phyloP scores from a whole-genome alignment of 2,113 vertebrate species.

The Sebastes fasciatus region DNA sequence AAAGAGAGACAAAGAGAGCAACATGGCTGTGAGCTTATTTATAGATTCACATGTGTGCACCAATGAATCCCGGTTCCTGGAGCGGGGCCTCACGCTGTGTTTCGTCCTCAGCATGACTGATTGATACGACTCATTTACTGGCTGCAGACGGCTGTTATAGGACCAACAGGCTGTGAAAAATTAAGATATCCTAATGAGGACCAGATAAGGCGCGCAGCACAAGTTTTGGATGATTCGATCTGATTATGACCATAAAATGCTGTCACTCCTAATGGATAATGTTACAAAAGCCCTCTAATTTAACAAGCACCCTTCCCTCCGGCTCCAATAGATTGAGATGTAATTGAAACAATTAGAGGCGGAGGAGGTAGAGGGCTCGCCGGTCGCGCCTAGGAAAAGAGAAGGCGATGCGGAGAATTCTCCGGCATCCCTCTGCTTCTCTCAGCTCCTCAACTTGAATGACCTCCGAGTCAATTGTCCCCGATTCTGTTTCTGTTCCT shows the following conservation, averaged over 20 bases:
- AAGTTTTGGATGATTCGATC: constrained; percentile 81
- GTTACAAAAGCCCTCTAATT: constrained; percentile 80
- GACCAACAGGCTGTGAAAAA: constrained; percentile 78
- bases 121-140: constrained; percentile 79
- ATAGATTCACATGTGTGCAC: constrained; percentile 68
- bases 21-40: constrained; percentile 69
- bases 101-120: constrained; percentile 74
- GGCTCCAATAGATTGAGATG: constrained; percentile 81
- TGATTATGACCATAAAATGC: constrained; percentile 81
- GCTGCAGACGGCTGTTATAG: constrained; percentile 61
- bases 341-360: constrained; percentile 84
- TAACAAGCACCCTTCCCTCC: constrained; percentile 80
- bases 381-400: constrained; percentile 54
- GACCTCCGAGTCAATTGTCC: constrained; percentile 66
- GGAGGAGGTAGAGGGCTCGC: constrained; percentile 63
- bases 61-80: constrained; percentile 57
- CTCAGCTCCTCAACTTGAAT: constrained; percentile 53
- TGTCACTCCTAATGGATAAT: constrained; percentile 83
- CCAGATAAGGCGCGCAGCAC: constrained; percentile 75
- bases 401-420: constrained; percentile 47
- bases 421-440: constrained; percentile 45
- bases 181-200: constrained; percentile 82
- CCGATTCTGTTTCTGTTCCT: constrained; percentile 61
- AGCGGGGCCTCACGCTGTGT: constrained; percentile 66
- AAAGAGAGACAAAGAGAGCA: constrained; percentile 60